Conservation (phyloP, 2,113 vertebrate genomes). For the Cynoglossus semilaevis region DNA sequence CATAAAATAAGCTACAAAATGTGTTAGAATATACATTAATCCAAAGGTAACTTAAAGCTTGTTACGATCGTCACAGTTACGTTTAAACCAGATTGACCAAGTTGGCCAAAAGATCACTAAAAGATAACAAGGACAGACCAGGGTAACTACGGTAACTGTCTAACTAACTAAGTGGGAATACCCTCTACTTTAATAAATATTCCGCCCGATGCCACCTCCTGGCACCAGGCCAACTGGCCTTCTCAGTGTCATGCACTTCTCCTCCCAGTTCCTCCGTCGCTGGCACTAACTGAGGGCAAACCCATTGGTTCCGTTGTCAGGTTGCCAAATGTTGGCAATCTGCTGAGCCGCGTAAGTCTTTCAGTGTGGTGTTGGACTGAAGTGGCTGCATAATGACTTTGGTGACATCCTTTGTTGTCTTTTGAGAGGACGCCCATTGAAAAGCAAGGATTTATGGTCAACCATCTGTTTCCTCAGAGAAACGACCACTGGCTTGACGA, state of each 20-base stretch:
- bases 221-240: constrained; percentile 60
- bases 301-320: constrained; percentile 65
- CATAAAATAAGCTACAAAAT: too few species aligned
- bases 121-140: too few species aligned
- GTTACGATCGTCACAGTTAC: too few species aligned
- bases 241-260: constrained; percentile 63
- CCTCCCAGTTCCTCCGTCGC: constrained; percentile 56
- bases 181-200: neutral
- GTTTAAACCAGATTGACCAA: too few species aligned
- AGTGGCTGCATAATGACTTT: constrained; percentile 73
- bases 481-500: constrained; percentile 63
- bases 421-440: constrained; percentile 67
- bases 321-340: constrained; percentile 68
- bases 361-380: constrained; percentile 66
- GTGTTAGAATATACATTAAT: too few species aligned
- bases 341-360: constrained; percentile 66
- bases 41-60: too few species aligned
- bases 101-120: too few species aligned
- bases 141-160: constrained; percentile 4
- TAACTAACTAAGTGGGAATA: constrained; percentile 43
- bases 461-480: constrained; percentile 77
- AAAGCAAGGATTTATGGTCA: constrained; percentile 76
- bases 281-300: constrained; percentile 64
- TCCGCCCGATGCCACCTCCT: constrained; percentile 59
- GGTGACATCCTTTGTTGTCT: constrained; percentile 70